A percentile compares a stretch with the other conserved stretches of the same genome.
phyloP scores from a whole-genome alignment of 2,113 vertebrate species.

The Psilopogon haemacephalus region DNA sequence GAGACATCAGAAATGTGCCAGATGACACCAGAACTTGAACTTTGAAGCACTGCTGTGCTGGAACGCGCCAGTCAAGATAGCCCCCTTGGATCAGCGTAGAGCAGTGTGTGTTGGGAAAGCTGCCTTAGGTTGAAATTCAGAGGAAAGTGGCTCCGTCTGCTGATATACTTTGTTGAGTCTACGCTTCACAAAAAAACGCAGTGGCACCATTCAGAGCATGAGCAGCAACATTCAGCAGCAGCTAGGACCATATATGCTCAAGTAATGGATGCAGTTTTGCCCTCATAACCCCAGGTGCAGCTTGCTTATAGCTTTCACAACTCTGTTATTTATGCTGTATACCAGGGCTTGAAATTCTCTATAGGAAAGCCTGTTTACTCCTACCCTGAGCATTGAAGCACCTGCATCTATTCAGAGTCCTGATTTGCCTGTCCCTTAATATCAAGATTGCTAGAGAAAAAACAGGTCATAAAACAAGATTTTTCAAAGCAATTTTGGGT shows the following conservation, averaged over 20 bases:
- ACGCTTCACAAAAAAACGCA: conserved; percentile 42
- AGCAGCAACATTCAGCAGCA: conserved; percentile 16
- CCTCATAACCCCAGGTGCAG: not conserved
- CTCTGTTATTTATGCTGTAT: not conserved
- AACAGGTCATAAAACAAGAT: not conserved
- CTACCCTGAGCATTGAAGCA: not conserved
- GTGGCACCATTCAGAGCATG: conserved; percentile 23
- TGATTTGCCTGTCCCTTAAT: not conserved
- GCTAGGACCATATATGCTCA: not conserved
- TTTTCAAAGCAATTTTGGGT: not conserved
- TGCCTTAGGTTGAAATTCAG: conserved; percentile 48
- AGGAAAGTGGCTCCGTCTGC: not conserved
- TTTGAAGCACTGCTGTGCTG: not conserved
- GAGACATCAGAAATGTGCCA: conserved; percentile 40
- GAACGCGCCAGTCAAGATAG: not conserved
- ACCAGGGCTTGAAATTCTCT: not conserved
- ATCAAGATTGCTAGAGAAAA: not conserved
- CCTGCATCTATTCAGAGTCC: not conserved
- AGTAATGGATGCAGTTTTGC: not conserved
- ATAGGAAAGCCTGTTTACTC: not conserved
- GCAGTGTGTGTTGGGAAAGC: not conserved
- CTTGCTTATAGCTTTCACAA: not conserved
- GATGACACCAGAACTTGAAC: conserved; percentile 41
- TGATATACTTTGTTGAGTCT: conserved; percentile 61
- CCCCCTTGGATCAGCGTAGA: not conserved